Base-by-base conservation (phyloP, 2,113 vertebrate species). In the Aramus guarauna region DNA sequence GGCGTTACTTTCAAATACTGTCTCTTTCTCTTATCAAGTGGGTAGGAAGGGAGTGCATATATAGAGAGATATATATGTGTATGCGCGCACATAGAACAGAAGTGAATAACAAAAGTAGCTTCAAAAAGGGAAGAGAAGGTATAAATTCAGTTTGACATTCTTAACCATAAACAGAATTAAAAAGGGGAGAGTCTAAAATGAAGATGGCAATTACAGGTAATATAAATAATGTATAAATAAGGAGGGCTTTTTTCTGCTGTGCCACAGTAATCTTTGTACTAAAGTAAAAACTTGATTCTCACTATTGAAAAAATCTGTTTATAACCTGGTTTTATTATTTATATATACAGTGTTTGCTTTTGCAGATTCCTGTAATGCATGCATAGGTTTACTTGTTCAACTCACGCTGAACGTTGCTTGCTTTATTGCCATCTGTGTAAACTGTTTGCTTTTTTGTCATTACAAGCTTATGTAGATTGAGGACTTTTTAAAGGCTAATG, bases 401-500 rank as follows among this genome's bases (percentile, higher is more conserved):
- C 83, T 94, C 79, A 58, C 20, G 27, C 29, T 76, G 72, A 84
- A 43, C 62, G 34, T 55, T 71, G 20, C 39, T 86, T 91, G 63
- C 11, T 81, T 94, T 85, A 58, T 72, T 79, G 48, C 11, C 39
- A 29, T 78, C 86, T 82, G 26, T 52, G 7, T 81, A 82, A 95
- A 78, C 43, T 53, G 36, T 85, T 91, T 95, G 22, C 24, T 73
- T 75, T 92, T 81, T 81, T 73, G 50, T 91, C 69, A 66, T 91
- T 81, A 84, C 23, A 85, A 62, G 39, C 13, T 92, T 91, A 69
- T 76, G 53, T 66, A 85, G 62, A 79, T 66, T 72, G 56, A 66
- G 32, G 69, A 73, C 47, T 75, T 81, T 62, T 94, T 85, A 74
- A 81, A 89, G 67, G 41, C n/a, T 95, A 56, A 81, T 87, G 34